Evolutionary conservation across 1,140 invertebrate species (phyloP).

Genomic region (Melipona quadrifasciata): DNA sequence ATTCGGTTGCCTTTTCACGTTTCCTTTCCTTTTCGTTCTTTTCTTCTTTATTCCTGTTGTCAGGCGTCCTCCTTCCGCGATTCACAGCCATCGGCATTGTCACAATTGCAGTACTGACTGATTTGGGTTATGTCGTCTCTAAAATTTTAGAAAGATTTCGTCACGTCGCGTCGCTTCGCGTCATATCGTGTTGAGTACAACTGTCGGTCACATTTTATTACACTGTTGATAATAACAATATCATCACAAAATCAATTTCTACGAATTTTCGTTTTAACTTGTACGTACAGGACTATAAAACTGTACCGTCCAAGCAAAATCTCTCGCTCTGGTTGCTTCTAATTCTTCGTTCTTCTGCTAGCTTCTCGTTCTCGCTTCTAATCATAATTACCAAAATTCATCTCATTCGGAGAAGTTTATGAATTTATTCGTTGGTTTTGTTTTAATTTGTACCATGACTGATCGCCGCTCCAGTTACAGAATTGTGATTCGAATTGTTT

Average conservation of each 20-base stretch:
- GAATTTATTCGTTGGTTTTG: conserved; percentile 31
- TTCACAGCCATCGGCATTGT: conserved; percentile 45
- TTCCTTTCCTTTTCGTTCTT: neutral
- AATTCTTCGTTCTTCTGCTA: no score
- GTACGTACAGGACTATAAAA: neutral
- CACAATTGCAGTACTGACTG: conserved; percentile 49
- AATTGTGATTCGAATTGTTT: conserved; percentile 3
- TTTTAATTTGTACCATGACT: conserved; percentile 29
- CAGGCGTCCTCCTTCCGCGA: conserved; percentile 16
- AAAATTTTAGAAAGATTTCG: conserved; percentile 29
- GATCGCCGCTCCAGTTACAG: neutral
- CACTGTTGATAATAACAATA: conserved; percentile 19
- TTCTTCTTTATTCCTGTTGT: conserved; percentile 8
- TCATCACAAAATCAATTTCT: conserved; percentile 7
- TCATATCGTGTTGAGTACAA: neutral
- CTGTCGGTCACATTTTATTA: conserved; percentile 18
- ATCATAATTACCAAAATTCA: conserved; percentile 6
- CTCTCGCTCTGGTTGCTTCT: neutral
- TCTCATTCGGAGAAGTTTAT: conserved; percentile 15
- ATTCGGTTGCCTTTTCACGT: conserved; percentile 29
- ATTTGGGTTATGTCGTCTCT: conserved; percentile 56
- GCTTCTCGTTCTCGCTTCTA: no score
- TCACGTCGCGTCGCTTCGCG: neutral
- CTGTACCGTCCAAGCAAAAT: neutral
- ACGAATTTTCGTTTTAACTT: neutral